phyloP scores from a whole-genome alignment of 1,140 invertebrate species.

The Colletes latitarsis region DNA sequence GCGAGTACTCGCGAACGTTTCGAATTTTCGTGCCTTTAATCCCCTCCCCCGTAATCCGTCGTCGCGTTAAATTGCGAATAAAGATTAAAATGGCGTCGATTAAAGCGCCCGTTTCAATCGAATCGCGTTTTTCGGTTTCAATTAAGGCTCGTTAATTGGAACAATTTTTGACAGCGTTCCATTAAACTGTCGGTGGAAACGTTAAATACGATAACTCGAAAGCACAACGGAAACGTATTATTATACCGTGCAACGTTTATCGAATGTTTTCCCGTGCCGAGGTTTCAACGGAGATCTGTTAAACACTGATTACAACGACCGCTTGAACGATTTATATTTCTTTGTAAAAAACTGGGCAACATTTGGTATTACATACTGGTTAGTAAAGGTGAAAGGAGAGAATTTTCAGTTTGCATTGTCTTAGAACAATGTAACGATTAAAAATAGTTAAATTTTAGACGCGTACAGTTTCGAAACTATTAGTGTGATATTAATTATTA shows the following conservation, averaged over 20 bases:
- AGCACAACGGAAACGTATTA: not conserved
- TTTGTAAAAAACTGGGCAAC: too few relatives aligned
- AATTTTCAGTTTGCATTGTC: too few relatives aligned
- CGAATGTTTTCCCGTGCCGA: too few relatives aligned
- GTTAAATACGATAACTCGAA: not conserved
- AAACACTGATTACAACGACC: too few relatives aligned
- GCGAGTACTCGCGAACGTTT: not conserved
- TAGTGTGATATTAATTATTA: too few relatives aligned
- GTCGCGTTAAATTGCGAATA: conserved; percentile 24
- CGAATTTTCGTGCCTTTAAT: not conserved
- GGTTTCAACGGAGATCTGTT: too few relatives aligned
- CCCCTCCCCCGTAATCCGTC: conserved; percentile 9
- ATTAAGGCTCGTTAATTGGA: conserved; percentile 22
- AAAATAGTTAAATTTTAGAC: too few relatives aligned
- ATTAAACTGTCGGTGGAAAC: not conserved
- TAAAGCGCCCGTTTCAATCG: conserved; percentile 6
- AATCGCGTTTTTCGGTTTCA: not conserved
- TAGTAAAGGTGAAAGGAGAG: too few relatives aligned
- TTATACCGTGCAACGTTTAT: not conserved
- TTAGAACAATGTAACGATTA: too few relatives aligned
- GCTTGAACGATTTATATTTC: too few relatives aligned
- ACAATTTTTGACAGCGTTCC: conserved; percentile 14
- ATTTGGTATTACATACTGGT: too few relatives aligned
- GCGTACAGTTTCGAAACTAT: too few relatives aligned
- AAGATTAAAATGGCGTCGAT: conserved; percentile 28